Evolutionary conservation across 2,113 vertebrate genomes (phyloP), one percentile per base, ranked within the genome.

Genomic region (Promerops cafer): DNA sequence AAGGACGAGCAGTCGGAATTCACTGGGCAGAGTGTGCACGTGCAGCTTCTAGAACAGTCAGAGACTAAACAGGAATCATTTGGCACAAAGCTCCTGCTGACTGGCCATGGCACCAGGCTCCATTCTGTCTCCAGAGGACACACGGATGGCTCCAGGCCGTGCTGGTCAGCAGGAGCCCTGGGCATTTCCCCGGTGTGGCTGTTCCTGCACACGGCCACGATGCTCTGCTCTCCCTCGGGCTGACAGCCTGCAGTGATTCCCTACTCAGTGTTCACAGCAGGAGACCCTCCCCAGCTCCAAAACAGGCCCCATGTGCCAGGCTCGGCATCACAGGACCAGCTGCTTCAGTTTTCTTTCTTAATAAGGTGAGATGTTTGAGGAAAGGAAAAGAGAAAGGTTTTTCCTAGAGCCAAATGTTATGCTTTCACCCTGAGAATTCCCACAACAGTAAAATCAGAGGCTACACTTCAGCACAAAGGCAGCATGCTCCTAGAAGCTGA

Each of bases 371-470:
- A 60, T 53, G 24, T 68, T 69, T 84, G 42, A 30, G 30, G 13
- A 40, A 71, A 64, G 49, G 10, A 39, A 27, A 77, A 80, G 9
- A 21, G 35, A 22, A 21, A 16, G 0, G 4, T 0, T 68, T 66
- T 75, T 72, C 59, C 79, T 87, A 68, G 56, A 94, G 94, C 90
- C 82, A 60, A 77, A 71, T 60, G 42, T 72, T 56, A 44, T 13
- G 60, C 66, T 80, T 66, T 50, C 61, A 79, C 93, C 94, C 93
- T 95, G 94, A 89, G 93, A 87, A 90, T 80, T 89, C 79, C 85
- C 89, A 52, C 90, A 86, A 47, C 9, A 37, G 42, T 40, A 86
- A 95, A 83, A 94, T 45, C 68, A 75, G 90, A 91, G 30, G 54
- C 68, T 56, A 24, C 47, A 3, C 33, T 42, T 87, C 1, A 80